Evolutionary conservation across 2,797 vertebrate species (phyloP), one percentile per base, ranked within the genome.

Genomic region (Melanotaenia maccullochi): DNA sequence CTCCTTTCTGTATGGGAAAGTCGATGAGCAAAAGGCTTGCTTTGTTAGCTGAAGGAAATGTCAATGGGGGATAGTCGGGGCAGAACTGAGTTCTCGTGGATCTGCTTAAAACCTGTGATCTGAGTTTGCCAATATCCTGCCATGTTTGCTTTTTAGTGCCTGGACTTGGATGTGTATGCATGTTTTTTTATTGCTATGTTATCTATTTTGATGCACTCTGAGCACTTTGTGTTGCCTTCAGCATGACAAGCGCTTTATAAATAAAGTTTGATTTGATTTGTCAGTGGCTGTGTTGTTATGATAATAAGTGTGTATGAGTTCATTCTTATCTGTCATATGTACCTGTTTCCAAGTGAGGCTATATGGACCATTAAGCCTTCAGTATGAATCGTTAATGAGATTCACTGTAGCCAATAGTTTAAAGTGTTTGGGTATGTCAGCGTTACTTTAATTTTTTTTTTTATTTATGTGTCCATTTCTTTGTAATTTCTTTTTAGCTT

Each of bases 1-100:
- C 71, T 74, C 75, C 74, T 81, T 81, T 80, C 56, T 78, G 70
- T 52, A 8, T 28, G 52, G 58, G 59, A 75, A 72, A 75, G 68
- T 83, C 66, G 20, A 80, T 82, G 68, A 77, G 67, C 67, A 52
- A 69, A 78, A 18, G 11, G 55, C 52, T 54, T 13, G 75, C 32
- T 72, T 44, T 68, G 78, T 78, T 71, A 72, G 61, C 67, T 47
- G 75, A 63, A 5, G 68, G 60, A 76, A 81, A 87, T 79, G 76
- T 83, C 84, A 74, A 35, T 67, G 74, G 76, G 75, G 70, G 62
- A 33, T 33, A n/a, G 67, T 42, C 51, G 62, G 78, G 73, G 71
- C 79, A 68, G 55, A 57, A 22, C 33, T 1, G 64, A 59, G 35
- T 54, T 84, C 69, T 36, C 16, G 67, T 61, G 9, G 75, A 47